Percentiles rank a stretch among this genome's conserved stretches.
Conservation (phyloP, 2,797 vertebrate genomes). For the Cuniculus paca region DNA sequence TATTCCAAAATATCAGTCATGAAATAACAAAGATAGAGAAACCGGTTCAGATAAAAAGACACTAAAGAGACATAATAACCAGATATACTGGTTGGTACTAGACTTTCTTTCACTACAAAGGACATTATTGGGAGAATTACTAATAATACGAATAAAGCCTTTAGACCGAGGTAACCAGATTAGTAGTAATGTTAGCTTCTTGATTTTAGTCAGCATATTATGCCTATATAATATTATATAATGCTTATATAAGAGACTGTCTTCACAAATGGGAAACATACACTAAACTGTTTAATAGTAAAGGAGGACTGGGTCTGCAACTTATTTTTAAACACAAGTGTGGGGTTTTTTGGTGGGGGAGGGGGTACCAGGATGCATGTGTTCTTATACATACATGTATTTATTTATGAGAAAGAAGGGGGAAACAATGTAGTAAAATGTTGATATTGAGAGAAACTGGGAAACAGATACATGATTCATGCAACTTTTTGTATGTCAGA, state of each 20-base stretch:
- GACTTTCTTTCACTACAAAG: neutral
- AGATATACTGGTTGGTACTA: neutral
- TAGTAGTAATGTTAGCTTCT: neutral
- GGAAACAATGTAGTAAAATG: neutral
- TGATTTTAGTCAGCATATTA: neutral
- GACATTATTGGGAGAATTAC: neutral
- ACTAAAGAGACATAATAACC: neutral
- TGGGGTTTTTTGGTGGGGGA: too few species aligned
- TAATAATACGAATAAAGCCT: neutral
- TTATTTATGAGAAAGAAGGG: neutral
- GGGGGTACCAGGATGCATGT: too few species aligned
- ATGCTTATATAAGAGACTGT: neutral
- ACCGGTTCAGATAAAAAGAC: neutral
- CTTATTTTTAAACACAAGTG: neutral
- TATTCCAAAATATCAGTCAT: conserved; percentile 27
- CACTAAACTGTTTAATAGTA: neutral
- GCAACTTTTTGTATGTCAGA: neutral
- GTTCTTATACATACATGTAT: neutral
- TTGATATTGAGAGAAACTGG: neutral
- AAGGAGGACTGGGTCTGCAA: neutral
- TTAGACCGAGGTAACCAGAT: neutral
- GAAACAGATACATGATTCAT: neutral
- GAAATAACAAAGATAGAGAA: conserved; percentile 32
- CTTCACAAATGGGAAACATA: conserved; percentile 9
- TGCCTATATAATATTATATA: neutral